Evolutionary conservation across 2,888 invertebrate species (phyloP).

Genomic region (Balanococcus diminutus): DNA sequence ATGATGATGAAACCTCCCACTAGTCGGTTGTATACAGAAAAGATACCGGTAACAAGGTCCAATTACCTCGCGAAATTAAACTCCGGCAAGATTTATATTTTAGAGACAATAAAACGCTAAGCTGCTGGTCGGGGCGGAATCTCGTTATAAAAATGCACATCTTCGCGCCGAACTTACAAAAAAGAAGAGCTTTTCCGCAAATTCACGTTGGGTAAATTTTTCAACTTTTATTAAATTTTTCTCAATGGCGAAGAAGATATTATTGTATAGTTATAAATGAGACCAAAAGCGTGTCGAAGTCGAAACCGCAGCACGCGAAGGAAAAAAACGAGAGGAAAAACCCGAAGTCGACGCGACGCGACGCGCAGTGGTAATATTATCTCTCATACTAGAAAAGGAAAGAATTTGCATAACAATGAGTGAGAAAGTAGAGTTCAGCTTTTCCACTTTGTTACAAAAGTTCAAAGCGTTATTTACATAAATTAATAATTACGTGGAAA

Average conservation of each 20-base stretch:
- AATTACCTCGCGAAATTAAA: background rate
- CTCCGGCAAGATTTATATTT: background rate
- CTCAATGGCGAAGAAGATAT: background rate
- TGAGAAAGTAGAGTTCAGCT: conserved; percentile 41
- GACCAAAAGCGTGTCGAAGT: background rate
- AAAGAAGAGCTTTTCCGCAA: background rate
- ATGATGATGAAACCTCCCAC: background rate
- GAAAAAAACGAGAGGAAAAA: background rate
- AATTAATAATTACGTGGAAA: conserved; percentile 54
- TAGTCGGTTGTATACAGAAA: background rate
- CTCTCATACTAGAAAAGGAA: background rate
- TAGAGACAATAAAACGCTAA: background rate
- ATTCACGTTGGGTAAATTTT: background rate
- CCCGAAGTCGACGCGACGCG: too few relatives aligned
- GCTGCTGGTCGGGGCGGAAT: background rate
- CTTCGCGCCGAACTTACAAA: background rate
- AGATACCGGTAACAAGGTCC: conserved; percentile 17
- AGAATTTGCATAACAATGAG: conserved; percentile 54
- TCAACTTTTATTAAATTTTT: conserved; percentile 22
- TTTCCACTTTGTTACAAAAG: conserved; percentile 53
- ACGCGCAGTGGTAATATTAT: background rate
- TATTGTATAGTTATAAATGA: background rate
- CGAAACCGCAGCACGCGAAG: background rate
- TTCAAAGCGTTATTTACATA: conserved; percentile 55
- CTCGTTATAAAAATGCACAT: conserved; percentile 24